Percentiles rank a stretch among this genome's conserved stretches.
These are phyloP conservation scores for Yponomeuta plumbellus DNA, from an alignment of 2,888 invertebrate genomes.

Conservation along the genomic window DNA sequence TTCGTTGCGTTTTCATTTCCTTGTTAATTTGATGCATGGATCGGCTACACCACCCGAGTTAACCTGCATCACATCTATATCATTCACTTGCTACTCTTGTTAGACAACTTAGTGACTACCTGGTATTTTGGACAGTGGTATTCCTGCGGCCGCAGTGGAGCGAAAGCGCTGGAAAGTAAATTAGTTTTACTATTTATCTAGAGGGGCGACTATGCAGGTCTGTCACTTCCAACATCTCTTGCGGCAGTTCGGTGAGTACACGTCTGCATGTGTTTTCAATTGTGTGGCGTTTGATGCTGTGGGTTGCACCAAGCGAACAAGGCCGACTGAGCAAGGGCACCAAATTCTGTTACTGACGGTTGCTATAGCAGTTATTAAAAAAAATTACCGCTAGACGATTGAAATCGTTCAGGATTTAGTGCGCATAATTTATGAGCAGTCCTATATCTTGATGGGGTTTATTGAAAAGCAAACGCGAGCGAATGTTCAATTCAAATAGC, in stretches of 20 bases:
- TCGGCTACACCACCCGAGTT: constrained; percentile 32
- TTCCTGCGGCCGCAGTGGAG: constrained; percentile 45
- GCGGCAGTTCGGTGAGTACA: constrained; percentile 73
- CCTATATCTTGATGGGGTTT: no score
- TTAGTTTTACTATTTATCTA: constrained; percentile 55
- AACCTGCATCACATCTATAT: constrained; percentile 17
- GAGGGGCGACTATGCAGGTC: constrained; percentile 70
- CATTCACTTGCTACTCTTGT: constrained; percentile 41
- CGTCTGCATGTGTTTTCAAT: constrained; percentile 14
- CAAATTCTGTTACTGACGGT: no score
- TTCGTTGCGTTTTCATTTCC: constrained; percentile 51
- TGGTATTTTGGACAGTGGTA: constrained; percentile 72
- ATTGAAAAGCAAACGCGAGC: no score
- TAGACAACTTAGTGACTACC: constrained; percentile 48
- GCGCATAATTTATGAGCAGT: no score
- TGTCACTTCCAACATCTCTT: constrained; percentile 77
- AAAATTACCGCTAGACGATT: no score
- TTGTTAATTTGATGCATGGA: constrained; percentile 60
- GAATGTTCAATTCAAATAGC: no score
- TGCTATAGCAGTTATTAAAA: no score
- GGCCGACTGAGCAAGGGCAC: neutral
- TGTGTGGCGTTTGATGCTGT: neutral
- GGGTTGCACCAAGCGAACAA: neutral
- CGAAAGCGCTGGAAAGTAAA: constrained; percentile 46
- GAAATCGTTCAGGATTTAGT: no score